A percentile compares a stretch with the other conserved stretches of the same genome.
Conservation (phyloP, 2,797 vertebrate species). For the Pangasius macronema region DNA sequence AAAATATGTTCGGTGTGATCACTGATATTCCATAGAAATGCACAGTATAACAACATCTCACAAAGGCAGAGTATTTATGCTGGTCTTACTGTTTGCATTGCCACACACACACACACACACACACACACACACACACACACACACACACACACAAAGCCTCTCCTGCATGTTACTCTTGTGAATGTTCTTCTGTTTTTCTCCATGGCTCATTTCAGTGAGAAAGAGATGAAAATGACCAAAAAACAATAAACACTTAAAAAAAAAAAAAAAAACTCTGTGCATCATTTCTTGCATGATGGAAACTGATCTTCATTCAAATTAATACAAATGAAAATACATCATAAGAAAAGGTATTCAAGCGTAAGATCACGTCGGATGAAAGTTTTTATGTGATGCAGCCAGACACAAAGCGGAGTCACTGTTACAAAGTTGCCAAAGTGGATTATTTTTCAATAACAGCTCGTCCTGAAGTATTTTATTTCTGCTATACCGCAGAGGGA, state of each 20-base stretch:
- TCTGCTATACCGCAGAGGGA: background rate
- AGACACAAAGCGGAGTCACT: background rate
- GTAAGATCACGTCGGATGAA: background rate
- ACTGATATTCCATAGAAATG: conserved; percentile 24
- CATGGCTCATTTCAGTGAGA: conserved; percentile 74
- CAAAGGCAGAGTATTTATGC: conserved; percentile 22
- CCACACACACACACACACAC: conserved; percentile 12
- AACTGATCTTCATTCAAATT: background rate
- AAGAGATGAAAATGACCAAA: conserved; percentile 69
- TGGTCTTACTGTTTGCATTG: conserved; percentile 16
- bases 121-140: conserved; percentile 58
- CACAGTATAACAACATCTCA: conserved; percentile 27
- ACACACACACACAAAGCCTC: conserved; percentile 41
- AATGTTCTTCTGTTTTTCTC: conserved; percentile 76
- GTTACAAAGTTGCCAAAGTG: background rate
- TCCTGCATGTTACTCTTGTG: conserved; percentile 80
- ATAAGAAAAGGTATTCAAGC: background rate
- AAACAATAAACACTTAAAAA: conserved; percentile 72
- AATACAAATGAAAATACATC: background rate
- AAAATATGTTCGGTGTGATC: conserved; percentile 17
- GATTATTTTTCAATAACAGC: background rate
- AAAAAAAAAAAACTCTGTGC: background rate
- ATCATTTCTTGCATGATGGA: conserved; percentile 40
- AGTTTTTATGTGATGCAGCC: background rate
- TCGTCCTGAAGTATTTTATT: background rate